Base-by-base conservation (phyloP, 2,888 invertebrate genomes). In the Aquatica leii region DNA sequence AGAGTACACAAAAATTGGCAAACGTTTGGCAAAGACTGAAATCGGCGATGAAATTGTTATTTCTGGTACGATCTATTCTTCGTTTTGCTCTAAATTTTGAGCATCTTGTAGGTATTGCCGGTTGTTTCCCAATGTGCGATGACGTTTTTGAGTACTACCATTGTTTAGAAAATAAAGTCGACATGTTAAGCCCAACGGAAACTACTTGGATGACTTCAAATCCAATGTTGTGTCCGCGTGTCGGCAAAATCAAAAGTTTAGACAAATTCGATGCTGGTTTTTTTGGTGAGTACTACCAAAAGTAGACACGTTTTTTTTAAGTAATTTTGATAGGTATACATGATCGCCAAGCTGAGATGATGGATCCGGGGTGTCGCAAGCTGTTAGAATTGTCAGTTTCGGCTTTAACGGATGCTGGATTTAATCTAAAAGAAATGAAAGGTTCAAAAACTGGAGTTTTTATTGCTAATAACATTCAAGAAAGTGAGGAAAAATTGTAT, bases 171-270 rank as follows among this genome's bases (percentile, higher is more conserved):
- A 88, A 89, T 76, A 91, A 91, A 79, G 87, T 91, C 70, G 95
- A 97, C 76, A 87, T 96, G 84, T 88, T 95, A 61, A 92, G 93
- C 57, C 92, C 90, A 41, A 85, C 94, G n/a, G n/a, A n/a, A n/a
- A n/a, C n/a, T n/a, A n/a, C n/a, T n/a, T n/a, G n/a, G n/a, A n/a
- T n/a, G n/a, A n/a, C n/a, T n/a, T n/a, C n/a, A n/a, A n/a, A n/a
- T n/a, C n/a, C n/a, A n/a, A n/a, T n/a, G n/a, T n/a, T n/a, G n/a
- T n/a, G n/a, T n/a, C n/a, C n/a, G 70, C 82, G 91, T 9, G 87
- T 88, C 0, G 93, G 93, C 18, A 91, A 91, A 78, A 82, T 88
- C 0, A 80, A 81, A 53, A 76, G 82, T 61, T 76, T 86, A 0
- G 70, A 76, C 5, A 84, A 85, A 72, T 88, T 86, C 69, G 86